Evolutionary conservation across 2,797 vertebrate species (phyloP).

Genomic region (Hirundo rustica): DNA sequence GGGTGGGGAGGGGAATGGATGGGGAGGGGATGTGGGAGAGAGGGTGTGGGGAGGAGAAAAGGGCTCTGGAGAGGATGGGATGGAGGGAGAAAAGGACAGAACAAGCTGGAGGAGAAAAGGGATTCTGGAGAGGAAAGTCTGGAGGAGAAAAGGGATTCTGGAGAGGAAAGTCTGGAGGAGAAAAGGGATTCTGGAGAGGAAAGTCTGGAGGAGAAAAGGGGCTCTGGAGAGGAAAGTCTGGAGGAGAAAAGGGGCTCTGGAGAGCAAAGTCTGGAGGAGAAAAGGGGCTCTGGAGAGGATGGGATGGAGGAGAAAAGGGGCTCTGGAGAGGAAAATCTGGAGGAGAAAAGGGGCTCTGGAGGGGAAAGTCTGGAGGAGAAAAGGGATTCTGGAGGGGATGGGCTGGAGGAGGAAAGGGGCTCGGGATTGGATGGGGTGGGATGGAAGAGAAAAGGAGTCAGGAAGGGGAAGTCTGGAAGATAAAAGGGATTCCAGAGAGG

Average conservation of each 20-base stretch:
- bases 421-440: too few relatives aligned
- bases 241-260: not conserved
- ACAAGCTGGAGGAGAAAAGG: not conserved
- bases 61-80: not conserved
- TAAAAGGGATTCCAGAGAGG: not conserved
- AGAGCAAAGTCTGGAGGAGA: too few relatives aligned
- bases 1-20: not conserved
- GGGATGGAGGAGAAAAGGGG: too few relatives aligned
- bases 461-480: not conserved
- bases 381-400: too few relatives aligned
- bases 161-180: too few relatives aligned
- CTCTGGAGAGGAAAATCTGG: fast-evolving
- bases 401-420: not conserved
- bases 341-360: too few relatives aligned
- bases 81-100: not conserved
- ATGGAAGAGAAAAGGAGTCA: not conserved
- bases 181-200: fast-evolving
- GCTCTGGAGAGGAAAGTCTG: not conserved
- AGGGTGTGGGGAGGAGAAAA: not conserved
- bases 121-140: too few relatives aligned
- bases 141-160: too few relatives aligned
- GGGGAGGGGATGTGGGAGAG: not conserved
- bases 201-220: not conserved
- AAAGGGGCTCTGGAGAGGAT: too few relatives aligned
- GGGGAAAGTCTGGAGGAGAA: too few relatives aligned